Evolutionary conservation across 2,888 invertebrate species (phyloP), one percentile per base, ranked within the genome.

Genomic region (Spisula solida): DNA sequence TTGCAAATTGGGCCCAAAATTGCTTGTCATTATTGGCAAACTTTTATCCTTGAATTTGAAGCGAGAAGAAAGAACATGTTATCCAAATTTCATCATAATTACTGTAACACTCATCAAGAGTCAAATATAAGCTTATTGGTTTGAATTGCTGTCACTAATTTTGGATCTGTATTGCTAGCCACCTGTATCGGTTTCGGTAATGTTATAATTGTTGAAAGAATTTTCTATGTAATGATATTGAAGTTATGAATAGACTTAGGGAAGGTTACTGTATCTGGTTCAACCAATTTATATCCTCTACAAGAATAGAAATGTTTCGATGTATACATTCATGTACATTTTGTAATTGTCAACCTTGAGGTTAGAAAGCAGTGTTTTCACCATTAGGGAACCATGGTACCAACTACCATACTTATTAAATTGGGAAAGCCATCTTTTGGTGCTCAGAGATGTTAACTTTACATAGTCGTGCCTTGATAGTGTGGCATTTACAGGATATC

Each of bases 11-110:
- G 56, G 85, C 85, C 84, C 34, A 79, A 91, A 91, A 91, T 91
- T 82, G 82, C 85, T 82, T 51, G 82, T 85, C 82, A 91, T 91
- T 91, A 88, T 88, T 82, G 88, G 31, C 81, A 85, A 87, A 60
- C 81, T 51, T 81, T 86, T 91, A 91, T 85, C 91, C 91, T 91
- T 91, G 91, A 87, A 81, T 80, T 90, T 81, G 31, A 78, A 82
- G 81, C 87, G 79, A 34, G 56, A 60, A 82, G 87, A 88, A 88
- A 82, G 85, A 85, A 87, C 82, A 82, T 80, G 85, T 88, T 91
- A 88, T 91, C 91, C 87, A 47, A 48, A 47, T 80, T 81, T 80
- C 87, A 91, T 90, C 87, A 81, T 87, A 91, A 92, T 92, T 88
- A 85, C 89, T 85, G 60, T 34, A 78, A 29, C 87, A 78, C 66